phyloP scores from a whole-genome alignment of 2,888 invertebrate species.

The Drosophila rubida region DNA sequence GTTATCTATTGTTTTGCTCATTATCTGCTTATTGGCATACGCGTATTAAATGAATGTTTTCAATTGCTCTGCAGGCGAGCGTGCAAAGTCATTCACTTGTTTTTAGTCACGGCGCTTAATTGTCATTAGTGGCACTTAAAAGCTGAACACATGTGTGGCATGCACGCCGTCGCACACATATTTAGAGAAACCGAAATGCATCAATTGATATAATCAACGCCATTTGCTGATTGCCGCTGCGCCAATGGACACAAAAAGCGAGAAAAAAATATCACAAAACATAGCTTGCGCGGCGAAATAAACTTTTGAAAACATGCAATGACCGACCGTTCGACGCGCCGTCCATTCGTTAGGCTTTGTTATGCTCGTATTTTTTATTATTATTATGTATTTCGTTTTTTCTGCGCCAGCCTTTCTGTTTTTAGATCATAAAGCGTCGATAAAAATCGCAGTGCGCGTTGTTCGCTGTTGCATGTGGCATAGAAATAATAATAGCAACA shows the following conservation, averaged over 20 bases:
- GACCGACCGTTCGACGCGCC: constrained; percentile 43
- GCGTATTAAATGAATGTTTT: constrained; percentile 4
- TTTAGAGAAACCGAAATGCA: constrained; percentile 56
- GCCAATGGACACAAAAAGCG: constrained; percentile 17
- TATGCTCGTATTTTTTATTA: neutral
- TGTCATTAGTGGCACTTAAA: constrained; percentile 47
- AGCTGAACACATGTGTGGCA: constrained; percentile 9
- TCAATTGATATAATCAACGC: constrained; percentile 76
- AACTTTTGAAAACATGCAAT: constrained; percentile 62
- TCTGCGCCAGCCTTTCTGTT: constrained; percentile 21
- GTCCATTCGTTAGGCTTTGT: constrained; percentile 51
- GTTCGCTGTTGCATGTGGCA: constrained; percentile 68
- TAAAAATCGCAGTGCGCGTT: constrained; percentile 61
- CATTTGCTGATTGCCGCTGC: constrained; percentile 63
- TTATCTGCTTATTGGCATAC: neutral
- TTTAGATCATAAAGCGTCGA: constrained; percentile 68
- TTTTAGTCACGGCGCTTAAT: constrained; percentile 20
- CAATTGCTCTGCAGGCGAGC: constrained; percentile 2
- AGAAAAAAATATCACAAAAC: constrained; percentile 9
- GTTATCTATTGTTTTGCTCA: neutral
- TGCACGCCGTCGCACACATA: constrained; percentile 7
- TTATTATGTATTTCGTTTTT: constrained; percentile 19
- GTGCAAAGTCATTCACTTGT: constrained; percentile 25
- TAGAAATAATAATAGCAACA: constrained; percentile 53
- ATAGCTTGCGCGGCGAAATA: constrained; percentile 17